Evolutionary conservation across 35 echinoderm and acorn worm species (phyloP).

Genomic region (Patiria miniata): DNA sequence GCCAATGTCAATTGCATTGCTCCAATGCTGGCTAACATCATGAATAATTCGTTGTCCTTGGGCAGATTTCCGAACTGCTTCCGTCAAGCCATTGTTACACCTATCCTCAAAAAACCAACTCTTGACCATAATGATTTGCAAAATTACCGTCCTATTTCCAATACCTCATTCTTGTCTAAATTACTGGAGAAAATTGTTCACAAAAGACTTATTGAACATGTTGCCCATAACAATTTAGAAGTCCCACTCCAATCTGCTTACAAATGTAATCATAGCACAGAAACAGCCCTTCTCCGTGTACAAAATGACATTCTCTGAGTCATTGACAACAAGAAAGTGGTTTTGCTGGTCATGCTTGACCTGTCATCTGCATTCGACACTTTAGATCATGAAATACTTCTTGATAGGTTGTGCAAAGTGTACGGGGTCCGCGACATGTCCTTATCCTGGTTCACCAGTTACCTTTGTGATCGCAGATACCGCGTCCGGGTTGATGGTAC

Average conservation of each 20-base stretch:
- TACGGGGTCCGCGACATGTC: too few species aligned
- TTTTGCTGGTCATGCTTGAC: conserved; percentile 1
- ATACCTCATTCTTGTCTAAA: too few species aligned
- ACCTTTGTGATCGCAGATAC: too few species aligned
- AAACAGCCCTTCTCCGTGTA: not conserved
- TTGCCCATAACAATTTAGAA: too few species aligned
- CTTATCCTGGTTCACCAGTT: too few species aligned
- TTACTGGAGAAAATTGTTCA: too few species aligned
- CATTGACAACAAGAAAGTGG: not conserved
- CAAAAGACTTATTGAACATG: too few species aligned
- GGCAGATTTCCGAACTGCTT: not conserved
- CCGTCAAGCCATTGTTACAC: not conserved
- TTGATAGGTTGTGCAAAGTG: too few species aligned
- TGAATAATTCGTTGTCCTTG: not conserved
- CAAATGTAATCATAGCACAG: not conserved
- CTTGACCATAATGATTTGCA: too few species aligned
- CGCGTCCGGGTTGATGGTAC: too few species aligned
- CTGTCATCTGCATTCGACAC: not conserved
- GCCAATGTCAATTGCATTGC: not conserved
- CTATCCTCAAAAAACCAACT: conserved; percentile 1
- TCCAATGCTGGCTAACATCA: not conserved
- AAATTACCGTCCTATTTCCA: too few species aligned
- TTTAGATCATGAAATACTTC: not conserved
- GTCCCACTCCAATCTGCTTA: conserved; percentile 2
- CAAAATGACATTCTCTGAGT: not conserved